A percentile compares a stretch with the other conserved stretches of the same genome.
phyloP scores from a whole-genome alignment of 2,888 invertebrate genomes.

The Eupithecia tripunctaria region DNA sequence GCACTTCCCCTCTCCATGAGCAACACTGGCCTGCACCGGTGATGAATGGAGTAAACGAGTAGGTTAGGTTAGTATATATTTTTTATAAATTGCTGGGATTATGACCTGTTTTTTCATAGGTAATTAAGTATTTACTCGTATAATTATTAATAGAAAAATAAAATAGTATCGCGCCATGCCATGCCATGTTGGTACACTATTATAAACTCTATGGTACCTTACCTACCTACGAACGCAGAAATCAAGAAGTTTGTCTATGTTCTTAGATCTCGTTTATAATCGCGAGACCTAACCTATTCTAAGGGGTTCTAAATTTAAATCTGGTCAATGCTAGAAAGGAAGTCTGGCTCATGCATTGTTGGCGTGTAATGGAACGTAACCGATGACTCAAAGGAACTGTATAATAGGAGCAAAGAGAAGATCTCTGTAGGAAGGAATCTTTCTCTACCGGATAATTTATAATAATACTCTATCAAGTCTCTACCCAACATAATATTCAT shows the following conservation, averaged over 20 bases:
- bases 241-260: neutral
- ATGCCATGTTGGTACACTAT: no score
- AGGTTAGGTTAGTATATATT: no score
- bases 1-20: neutral
- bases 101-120: no score
- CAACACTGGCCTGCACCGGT: neutral
- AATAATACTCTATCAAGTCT: no score
- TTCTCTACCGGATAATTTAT: neutral
- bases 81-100: no score
- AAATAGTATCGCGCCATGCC: no score
- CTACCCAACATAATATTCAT: no score
- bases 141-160: no score
- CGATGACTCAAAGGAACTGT: slow-evolving; percentile 15
- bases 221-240: no score
- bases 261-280: neutral
- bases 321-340: slow-evolving; percentile 36
- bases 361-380: slow-evolving; percentile 47
- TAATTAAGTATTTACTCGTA: no score
- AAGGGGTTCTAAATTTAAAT: slow-evolving; percentile 40
- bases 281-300: slow-evolving; percentile 5
- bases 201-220: no score
- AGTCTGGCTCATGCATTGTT: slow-evolving; percentile 46
- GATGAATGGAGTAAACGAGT: neutral
- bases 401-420: slow-evolving; percentile 12
- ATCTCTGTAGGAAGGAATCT: neutral